phyloP scores from a whole-genome alignment of 2,113 vertebrate genomes.

The Stegastes partitus region DNA sequence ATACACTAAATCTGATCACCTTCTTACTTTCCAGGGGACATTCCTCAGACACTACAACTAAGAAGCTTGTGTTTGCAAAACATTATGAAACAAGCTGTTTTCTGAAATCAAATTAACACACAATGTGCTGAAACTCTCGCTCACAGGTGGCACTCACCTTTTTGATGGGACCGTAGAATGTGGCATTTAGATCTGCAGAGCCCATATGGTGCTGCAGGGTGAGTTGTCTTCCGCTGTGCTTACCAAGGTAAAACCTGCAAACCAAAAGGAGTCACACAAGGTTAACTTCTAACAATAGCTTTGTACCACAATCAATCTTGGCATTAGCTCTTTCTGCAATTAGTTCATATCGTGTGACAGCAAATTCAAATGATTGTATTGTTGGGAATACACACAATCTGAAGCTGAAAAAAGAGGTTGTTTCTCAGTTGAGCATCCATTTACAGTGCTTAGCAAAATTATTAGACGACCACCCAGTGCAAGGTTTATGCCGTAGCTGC shows the following conservation, averaged over 20 bases:
- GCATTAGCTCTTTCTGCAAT: background rate
- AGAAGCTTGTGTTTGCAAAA: background rate
- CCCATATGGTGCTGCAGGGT: slow-evolving; percentile 99
- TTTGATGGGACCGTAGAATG: slow-evolving; percentile 97
- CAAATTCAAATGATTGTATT: background rate
- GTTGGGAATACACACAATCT: background rate
- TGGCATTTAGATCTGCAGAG: slow-evolving; percentile 98
- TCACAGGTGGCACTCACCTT: slow-evolving; percentile 82
- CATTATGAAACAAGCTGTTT: background rate
- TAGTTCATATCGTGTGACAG: no score
- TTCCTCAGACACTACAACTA: background rate
- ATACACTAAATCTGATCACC: no score
- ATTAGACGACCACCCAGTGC: no score
- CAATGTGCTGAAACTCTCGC: background rate
- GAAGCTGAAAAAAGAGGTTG: background rate
- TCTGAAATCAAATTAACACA: background rate
- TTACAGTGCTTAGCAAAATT: no score
- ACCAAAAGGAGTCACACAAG: slow-evolving; percentile 2
- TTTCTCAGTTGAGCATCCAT: background rate
- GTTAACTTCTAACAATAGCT: slow-evolving; percentile 17
- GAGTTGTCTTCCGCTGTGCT: slow-evolving; percentile 97
- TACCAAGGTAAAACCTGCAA: slow-evolving; percentile 97
- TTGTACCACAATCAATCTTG: background rate
- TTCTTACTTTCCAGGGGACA: background rate
- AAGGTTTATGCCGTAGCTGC: no score